Evolutionary conservation across 1,140 invertebrate species (phyloP).

Genomic region (Drosophila ambigua): DNA sequence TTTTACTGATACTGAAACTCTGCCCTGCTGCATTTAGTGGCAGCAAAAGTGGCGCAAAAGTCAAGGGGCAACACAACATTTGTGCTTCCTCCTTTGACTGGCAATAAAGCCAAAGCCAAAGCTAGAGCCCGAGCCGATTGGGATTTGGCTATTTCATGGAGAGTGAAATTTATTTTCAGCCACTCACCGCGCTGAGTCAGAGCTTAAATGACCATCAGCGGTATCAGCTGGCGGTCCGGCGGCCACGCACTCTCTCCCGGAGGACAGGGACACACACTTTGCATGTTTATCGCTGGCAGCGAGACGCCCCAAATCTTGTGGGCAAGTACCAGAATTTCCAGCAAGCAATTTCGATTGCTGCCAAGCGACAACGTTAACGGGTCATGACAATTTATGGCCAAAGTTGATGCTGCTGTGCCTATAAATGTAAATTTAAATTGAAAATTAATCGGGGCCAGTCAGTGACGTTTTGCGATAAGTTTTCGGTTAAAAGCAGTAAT

Average conservation of each 20-base stretch:
- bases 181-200: conserved; percentile 8
- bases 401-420: conserved; percentile 54
- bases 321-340: not conserved
- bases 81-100: too few relatives aligned
- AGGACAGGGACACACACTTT: conserved; percentile 52
- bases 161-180: too few relatives aligned
- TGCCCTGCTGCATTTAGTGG: too few relatives aligned
- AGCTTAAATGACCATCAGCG: conserved; percentile 41
- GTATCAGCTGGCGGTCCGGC: conserved; percentile 22
- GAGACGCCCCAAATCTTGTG: conserved; percentile 19
- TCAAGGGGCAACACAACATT: too few relatives aligned
- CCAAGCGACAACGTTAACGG: too few relatives aligned
- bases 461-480: conserved; percentile 48
- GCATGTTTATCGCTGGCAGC: conserved; percentile 50
- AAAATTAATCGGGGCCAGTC: conserved; percentile 61
- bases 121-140: conserved; percentile 3
- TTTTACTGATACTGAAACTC: too few relatives aligned
- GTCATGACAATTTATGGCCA: conserved; percentile 48
- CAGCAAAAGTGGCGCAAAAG: too few relatives aligned
- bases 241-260: not conserved
- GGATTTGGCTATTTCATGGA: not conserved
- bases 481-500: conserved; percentile 55
- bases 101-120: too few relatives aligned
- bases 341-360: conserved; percentile 58
- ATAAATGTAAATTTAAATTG: conserved; percentile 76